Conservation (phyloP, 1,140 invertebrate species). For the Latrodectus geometricus region DNA sequence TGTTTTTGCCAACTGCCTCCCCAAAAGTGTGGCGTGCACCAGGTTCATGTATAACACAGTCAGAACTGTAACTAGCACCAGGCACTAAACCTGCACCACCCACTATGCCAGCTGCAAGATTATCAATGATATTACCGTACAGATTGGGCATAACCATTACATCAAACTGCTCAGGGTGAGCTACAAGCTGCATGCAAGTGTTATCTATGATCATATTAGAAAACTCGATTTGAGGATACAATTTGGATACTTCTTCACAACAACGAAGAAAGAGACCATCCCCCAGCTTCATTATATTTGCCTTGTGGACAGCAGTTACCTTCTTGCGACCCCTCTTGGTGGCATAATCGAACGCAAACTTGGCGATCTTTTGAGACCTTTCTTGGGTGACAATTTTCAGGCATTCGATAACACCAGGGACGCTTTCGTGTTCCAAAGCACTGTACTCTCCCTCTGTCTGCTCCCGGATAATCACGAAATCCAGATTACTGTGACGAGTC, state of each 20-base stretch:
- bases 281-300: conserved; percentile 99
- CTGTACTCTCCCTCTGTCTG: conserved; percentile 99
- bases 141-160: conserved; percentile 98
- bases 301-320: conserved; percentile 97
- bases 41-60: conserved; percentile 97
- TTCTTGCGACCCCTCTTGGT: conserved; percentile 91
- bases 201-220: conserved; percentile 99
- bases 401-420: conserved; percentile 92
- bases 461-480: conserved; percentile 97
- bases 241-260: conserved; percentile 81
- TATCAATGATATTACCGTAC: conserved; percentile 98
- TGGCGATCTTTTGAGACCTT: conserved; percentile 95
- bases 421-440: conserved; percentile 86
- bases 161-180: conserved; percentile 90
- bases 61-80: conserved; percentile 89
- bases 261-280: conserved; percentile 94
- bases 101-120: conserved; percentile 94
- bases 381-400: conserved; percentile 94
- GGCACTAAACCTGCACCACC: conserved; percentile 98
- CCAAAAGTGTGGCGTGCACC: conserved; percentile 96
- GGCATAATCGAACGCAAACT: conserved; percentile 99
- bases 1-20: conserved; percentile 96
- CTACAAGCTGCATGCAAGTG: conserved; percentile 96
- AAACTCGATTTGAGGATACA: conserved; percentile 94
- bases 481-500: conserved; percentile 90